These are phyloP conservation scores for Polypedilum vanderplanki DNA, from an alignment of 1,140 invertebrate genomes.

Conservation along the genomic window DNA sequence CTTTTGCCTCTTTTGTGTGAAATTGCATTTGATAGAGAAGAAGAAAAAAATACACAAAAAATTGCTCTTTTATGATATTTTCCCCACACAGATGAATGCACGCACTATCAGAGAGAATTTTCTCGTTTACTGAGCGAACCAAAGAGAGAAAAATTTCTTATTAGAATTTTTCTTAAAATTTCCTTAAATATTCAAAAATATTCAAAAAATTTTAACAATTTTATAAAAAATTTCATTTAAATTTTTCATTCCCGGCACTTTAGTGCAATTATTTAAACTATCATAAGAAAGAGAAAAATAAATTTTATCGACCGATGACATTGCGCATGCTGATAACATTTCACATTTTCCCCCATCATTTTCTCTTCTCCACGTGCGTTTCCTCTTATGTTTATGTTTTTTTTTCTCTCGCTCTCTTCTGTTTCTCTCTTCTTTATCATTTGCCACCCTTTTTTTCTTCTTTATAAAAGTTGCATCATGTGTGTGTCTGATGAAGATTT, in stretches of 20 bases:
- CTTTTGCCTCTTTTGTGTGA: not conserved
- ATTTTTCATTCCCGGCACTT: not conserved
- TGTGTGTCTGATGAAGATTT: not conserved
- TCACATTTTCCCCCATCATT: not conserved
- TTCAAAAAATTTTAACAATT: not conserved
- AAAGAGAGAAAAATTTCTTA: not conserved
- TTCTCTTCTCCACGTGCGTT: constrained; percentile 19
- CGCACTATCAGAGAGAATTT: constrained; percentile 17
- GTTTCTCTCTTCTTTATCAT: not conserved
- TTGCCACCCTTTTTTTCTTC: not conserved
- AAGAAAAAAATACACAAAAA: not conserved
- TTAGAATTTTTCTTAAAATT: not conserved
- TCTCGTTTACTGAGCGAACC: not conserved
- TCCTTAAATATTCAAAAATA: not conserved
- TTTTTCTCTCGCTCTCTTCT: not conserved
- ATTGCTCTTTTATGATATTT: not conserved
- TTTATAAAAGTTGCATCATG: not conserved
- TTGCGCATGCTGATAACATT: not conserved
- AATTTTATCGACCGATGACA: constrained; percentile 1
- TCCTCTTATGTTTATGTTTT: constrained; percentile 21
- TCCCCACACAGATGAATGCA: not conserved
- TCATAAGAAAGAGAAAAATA: not conserved
- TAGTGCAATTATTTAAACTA: not conserved
- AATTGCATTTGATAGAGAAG: not conserved
- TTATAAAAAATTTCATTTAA: not conserved